Evolutionary conservation across 1,140 invertebrate species (phyloP), one percentile per base, ranked within the genome.

Genomic region (Platorchestia sp.): DNA sequence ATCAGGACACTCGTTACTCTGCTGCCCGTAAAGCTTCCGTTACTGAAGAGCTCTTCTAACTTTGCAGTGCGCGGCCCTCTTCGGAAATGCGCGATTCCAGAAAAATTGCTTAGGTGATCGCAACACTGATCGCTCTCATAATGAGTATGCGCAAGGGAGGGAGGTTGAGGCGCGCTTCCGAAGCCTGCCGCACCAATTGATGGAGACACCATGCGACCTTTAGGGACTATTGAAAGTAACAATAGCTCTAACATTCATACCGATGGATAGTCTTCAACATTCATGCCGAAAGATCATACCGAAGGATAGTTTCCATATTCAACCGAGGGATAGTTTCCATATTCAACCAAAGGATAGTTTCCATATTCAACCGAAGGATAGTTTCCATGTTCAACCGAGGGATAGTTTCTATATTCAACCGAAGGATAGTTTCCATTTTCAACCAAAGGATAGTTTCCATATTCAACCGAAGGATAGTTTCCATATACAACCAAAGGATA

Each of bases 41-140:
- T 89, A 89, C 87, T 89, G 87, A 89, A 89, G 87, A 89, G 87
- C 87, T 89, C n/a, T 89, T 44, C 87, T 42, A 89, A 89, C 87
- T 89, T 89, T 89, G 87, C 87, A 89, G 41, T 42, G 43, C 87
- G 87, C n/a, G 43, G 43, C 87, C 87, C 87, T 89, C 87, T 89
- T 89, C 87, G 87, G 87, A 89, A 89, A 89, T 89, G 87, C 87
- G 43, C 87, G 87, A 41, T 89, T 42, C 87, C n/a, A 89, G 87
- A 89, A 89, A 89, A 89, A 89, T 89, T 42, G 87, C 87, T 89
- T 89, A 41, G 87, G 87, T 44, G 43, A 44, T 89, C 87, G 87
- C 43, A 42, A 44, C 43, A 89, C 87, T 89, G 41, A 89, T 89
- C 87, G 87, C 87, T 42, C 87, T 89, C 10, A 89, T 89, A 89